A percentile compares a stretch with the other conserved stretches of the same genome.
These are phyloP conservation scores for Isoperla grammatica DNA, from an alignment of 2,888 invertebrate species.

Conservation along the genomic window DNA sequence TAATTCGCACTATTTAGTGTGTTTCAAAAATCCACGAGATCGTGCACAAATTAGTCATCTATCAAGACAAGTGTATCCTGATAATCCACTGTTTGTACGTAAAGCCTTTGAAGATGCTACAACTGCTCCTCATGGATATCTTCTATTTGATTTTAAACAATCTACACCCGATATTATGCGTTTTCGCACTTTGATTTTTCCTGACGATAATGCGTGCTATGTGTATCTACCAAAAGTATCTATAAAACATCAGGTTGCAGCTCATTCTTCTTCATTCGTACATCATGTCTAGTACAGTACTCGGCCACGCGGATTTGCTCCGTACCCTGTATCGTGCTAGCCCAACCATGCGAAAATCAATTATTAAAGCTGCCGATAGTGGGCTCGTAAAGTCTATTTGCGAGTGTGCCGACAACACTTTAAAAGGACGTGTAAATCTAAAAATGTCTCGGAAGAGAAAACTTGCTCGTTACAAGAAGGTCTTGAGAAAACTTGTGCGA, in stretches of 20 bases:
- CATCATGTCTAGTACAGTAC: too few species aligned
- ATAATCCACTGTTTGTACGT: too few species aligned
- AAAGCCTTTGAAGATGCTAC: too few species aligned
- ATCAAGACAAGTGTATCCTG: too few species aligned
- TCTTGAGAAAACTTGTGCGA: neutral
- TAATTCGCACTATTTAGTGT: slow-evolving; percentile 33
- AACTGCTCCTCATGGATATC: slow-evolving; percentile 27
- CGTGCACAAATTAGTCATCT: slow-evolving; percentile 29
- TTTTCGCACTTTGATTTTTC: neutral
- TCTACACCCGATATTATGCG: slow-evolving; percentile 21
- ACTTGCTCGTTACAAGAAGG: neutral
- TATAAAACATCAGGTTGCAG: slow-evolving; percentile 26
- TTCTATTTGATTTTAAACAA: slow-evolving; percentile 32
- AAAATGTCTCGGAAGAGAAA: neutral
- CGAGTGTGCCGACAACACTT: neutral
- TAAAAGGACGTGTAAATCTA: too few species aligned
- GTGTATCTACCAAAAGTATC: slow-evolving; percentile 17
- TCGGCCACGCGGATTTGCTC: too few species aligned
- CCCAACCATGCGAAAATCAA: neutral
- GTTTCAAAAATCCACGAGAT: slow-evolving; percentile 33
- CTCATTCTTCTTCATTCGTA: neutral
- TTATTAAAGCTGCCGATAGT: neutral
- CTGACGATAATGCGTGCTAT: too few species aligned
- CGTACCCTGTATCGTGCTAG: neutral
- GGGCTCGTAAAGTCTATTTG: neutral